phyloP scores from a whole-genome alignment of 1,140 invertebrate species.

The Apis cerana region DNA sequence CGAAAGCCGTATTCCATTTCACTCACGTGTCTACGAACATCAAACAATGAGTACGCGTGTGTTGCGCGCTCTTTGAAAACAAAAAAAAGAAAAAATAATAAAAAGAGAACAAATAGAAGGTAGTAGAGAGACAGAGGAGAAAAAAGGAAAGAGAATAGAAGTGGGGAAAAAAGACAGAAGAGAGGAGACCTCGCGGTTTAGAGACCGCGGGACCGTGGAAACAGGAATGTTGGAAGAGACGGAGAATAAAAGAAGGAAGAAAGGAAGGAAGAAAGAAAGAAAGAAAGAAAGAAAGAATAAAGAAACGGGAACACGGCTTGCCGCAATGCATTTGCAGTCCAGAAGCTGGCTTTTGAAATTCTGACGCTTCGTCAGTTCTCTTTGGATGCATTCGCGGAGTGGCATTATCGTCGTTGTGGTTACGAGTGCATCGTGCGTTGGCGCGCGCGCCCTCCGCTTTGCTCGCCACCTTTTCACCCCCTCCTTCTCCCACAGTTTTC shows the following conservation, averaged over 20 bases:
- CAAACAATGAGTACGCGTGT: constrained; percentile 3
- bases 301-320: constrained; percentile 64
- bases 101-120: too few species aligned
- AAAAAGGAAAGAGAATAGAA: not conserved
- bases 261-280: too few species aligned
- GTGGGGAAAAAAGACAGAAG: not conserved
- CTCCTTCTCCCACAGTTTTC: not conserved
- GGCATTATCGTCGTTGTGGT: constrained; percentile 66
- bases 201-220: too few species aligned
- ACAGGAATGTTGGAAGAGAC: too few species aligned
- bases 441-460: not conserved
- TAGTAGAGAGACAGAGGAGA: too few species aligned
- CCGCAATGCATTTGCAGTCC: constrained; percentile 63
- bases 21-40: not conserved
- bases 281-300: constrained; percentile 17
- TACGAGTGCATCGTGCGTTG: constrained; percentile 59
- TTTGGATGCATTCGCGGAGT: constrained; percentile 67
- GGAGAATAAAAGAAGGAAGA: not conserved
- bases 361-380: constrained; percentile 69
- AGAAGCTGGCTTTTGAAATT: constrained; percentile 68
- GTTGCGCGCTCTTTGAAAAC: not conserved
- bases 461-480: not conserved
- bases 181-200: too few species aligned
- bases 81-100: not conserved
- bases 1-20: not conserved